These are phyloP conservation scores for Andrena bucephala DNA, from an alignment of 2,888 invertebrate species.

Conservation along the genomic window DNA sequence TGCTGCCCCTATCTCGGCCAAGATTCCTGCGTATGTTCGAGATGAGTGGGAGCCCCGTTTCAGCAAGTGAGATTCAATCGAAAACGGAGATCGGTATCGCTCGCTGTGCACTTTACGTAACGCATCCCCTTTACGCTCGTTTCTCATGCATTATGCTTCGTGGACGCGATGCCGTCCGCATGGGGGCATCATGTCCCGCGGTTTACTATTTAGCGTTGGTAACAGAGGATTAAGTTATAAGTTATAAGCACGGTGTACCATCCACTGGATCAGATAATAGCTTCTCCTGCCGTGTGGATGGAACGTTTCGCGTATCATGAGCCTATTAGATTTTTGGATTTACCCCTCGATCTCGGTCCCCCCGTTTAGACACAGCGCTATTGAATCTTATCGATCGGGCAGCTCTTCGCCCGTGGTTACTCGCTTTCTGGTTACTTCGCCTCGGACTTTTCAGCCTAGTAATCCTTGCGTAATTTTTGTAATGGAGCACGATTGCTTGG, in stretches of 20 bases:
- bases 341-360: neutral
- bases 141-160: constrained; percentile 54
- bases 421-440: neutral
- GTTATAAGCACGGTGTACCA: constrained; percentile 63
- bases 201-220: constrained; percentile 69
- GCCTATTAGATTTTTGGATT: constrained; percentile 1
- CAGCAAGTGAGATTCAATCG: constrained; percentile 66
- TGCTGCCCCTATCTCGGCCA: constrained; percentile 30
- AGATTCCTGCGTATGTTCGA: constrained; percentile 40
- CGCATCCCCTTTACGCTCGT: constrained; percentile 67
- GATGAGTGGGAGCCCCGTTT: constrained; percentile 58
- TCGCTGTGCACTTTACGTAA: constrained; percentile 73
- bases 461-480: constrained; percentile 15
- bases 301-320: neutral
- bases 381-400: constrained; percentile 29
- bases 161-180: constrained; percentile 22
- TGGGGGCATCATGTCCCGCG: constrained; percentile 71
- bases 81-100: constrained; percentile 76
- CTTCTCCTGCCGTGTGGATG: constrained; percentile 35
- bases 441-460: neutral
- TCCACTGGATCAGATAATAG: constrained; percentile 62
- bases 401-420: constrained; percentile 1
- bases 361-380: constrained; percentile 2
- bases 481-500: constrained; percentile 17
- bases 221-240: constrained; percentile 82